These are phyloP conservation scores for Temnothorax longispinosus DNA, from an alignment of 1,140 invertebrate species.

Conservation along the genomic window DNA sequence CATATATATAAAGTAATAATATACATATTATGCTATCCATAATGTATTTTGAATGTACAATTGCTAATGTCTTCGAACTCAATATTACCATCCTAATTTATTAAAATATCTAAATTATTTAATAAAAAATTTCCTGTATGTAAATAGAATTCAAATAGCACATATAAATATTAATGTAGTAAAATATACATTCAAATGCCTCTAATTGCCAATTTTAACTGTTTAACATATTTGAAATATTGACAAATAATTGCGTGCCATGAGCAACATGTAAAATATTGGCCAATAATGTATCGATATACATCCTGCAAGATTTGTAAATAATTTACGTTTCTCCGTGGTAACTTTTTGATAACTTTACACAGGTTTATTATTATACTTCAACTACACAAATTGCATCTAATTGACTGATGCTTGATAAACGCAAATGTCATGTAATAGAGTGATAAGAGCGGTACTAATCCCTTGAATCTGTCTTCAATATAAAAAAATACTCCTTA, in stretches of 20 bases:
- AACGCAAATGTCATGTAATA: background rate
- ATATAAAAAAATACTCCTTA: slow-evolving; percentile 3
- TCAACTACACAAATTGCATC: background rate
- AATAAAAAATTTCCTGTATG: background rate
- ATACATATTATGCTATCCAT: background rate
- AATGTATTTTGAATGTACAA: background rate
- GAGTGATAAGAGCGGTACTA: background rate
- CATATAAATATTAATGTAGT: background rate
- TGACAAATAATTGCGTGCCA: background rate
- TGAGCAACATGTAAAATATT: background rate
- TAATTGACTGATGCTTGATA: background rate
- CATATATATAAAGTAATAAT: background rate
- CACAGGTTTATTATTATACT: background rate
- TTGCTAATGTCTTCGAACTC: background rate
- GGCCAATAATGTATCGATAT: background rate
- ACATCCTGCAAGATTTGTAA: background rate
- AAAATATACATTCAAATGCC: background rate
- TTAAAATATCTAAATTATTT: background rate
- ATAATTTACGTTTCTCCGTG: background rate
- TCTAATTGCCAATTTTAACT: background rate
- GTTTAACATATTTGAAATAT: background rate
- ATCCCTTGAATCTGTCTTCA: slow-evolving; percentile 20
- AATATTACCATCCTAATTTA: background rate
- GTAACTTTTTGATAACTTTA: background rate
- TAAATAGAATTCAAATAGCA: background rate